These are phyloP conservation scores for Lutraria rhynchaena DNA, from an alignment of 1,140 invertebrate genomes.

Conservation along the genomic window DNA sequence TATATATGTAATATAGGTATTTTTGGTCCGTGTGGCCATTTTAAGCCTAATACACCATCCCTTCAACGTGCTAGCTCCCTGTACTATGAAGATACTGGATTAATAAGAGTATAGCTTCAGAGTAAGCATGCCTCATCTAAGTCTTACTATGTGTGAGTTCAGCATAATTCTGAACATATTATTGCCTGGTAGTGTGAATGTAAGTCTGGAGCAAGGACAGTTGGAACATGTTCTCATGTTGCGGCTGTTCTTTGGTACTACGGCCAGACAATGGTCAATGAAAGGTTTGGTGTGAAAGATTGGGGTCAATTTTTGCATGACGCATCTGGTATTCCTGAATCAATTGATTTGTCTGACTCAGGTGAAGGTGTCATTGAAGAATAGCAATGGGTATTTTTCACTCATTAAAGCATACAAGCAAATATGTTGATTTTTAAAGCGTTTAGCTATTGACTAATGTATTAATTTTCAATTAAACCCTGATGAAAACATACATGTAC, in stretches of 20 bases:
- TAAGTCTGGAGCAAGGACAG: conserved; percentile 42
- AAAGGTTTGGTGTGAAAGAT: not conserved
- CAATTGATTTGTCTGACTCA: conserved; percentile 33
- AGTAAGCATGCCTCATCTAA: conserved; percentile 45
- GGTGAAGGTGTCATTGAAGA: conserved; percentile 2
- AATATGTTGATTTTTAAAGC: too few species aligned
- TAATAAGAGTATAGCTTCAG: conserved; percentile 38
- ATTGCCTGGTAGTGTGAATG: conserved; percentile 51
- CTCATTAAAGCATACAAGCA: too few species aligned
- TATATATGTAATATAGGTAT: too few species aligned
- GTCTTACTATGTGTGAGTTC: conserved; percentile 36
- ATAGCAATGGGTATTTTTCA: not conserved
- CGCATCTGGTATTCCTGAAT: conserved; percentile 27
- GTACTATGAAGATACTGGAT: too few species aligned
- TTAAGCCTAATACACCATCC: too few species aligned
- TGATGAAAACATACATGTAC: too few species aligned
- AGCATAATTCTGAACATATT: conserved; percentile 4
- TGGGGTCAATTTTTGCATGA: conserved; percentile 52
- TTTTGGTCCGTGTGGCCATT: too few species aligned
- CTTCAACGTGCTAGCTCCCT: too few species aligned
- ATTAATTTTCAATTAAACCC: too few species aligned
- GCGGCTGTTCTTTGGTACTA: conserved; percentile 57
- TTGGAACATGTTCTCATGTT: conserved; percentile 51
- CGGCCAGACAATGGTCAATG: conserved; percentile 11
- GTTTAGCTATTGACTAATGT: too few species aligned